These are phyloP conservation scores for Solenopsis invicta DNA, from an alignment of 1,140 invertebrate genomes.

Conservation along the genomic window DNA sequence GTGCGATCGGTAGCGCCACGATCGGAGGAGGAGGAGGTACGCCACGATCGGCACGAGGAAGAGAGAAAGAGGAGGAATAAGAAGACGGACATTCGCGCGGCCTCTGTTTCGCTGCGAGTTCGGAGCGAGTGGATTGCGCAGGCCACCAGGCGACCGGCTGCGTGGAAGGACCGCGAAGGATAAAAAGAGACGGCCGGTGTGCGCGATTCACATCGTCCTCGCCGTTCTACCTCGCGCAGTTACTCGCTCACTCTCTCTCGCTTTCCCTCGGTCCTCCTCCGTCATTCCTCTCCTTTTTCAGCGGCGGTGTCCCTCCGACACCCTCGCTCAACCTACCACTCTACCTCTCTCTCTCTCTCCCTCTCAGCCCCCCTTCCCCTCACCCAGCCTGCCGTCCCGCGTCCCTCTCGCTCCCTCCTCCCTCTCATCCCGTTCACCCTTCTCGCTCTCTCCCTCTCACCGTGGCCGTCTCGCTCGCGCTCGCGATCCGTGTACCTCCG, in stretches of 20 bases:
- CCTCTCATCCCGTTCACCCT: conserved; percentile 68
- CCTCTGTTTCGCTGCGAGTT: conserved; percentile 37
- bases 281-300: conserved; percentile 72
- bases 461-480: conserved; percentile 59
- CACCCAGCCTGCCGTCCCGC: conserved; percentile 52
- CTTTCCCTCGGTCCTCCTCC: conserved; percentile 31
- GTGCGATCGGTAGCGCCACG: conserved; percentile 66
- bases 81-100: not conserved
- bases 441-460: conserved; percentile 72
- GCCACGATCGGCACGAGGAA: conserved; percentile 44
- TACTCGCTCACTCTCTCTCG: conserved; percentile 24
- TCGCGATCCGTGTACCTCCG: conserved; percentile 66
- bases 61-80: conserved; percentile 11
- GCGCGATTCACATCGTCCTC: conserved; percentile 65
- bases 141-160: conserved; percentile 44
- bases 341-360: conserved; percentile 63
- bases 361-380: conserved; percentile 41
- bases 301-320: conserved; percentile 69
- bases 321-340: conserved; percentile 71
- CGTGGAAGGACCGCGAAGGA: conserved; percentile 63
- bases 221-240: conserved; percentile 60
- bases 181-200: conserved; percentile 73
- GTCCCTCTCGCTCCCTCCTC: conserved; percentile 71
- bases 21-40: conserved; percentile 7
- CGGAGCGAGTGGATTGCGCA: conserved; percentile 58